A percentile compares a stretch with the other conserved stretches of the same genome.
These are phyloP conservation scores for Anhinga anhinga DNA, from an alignment of 2,113 vertebrate genomes.

Conservation along the genomic window DNA sequence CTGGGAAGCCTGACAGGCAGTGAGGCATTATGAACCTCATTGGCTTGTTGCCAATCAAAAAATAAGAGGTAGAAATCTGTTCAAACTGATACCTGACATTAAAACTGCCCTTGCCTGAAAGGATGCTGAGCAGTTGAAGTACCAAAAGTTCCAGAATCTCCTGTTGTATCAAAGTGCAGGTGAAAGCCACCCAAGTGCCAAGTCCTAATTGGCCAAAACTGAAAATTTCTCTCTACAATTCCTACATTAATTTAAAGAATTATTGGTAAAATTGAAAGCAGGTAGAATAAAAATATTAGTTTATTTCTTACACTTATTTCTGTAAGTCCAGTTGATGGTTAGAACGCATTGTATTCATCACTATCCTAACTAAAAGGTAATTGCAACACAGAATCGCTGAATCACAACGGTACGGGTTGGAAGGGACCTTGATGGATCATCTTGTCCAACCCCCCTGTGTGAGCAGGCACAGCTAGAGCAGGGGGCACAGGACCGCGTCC, in stretches of 20 bases:
- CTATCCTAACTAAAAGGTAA: neutral
- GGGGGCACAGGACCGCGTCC: too few species aligned
- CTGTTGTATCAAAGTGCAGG: too few species aligned
- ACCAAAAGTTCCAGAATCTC: neutral
- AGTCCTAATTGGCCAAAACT: neutral
- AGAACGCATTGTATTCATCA: neutral
- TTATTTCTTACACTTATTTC: neutral
- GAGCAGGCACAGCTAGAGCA: too few species aligned
- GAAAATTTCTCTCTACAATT: neutral
- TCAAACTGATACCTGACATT: neutral
- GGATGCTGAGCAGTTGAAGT: neutral
- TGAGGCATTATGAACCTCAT: neutral
- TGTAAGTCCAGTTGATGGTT: neutral
- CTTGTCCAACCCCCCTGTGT: too few species aligned
- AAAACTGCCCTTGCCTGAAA: neutral
- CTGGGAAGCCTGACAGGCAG: neutral
- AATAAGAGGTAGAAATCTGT: neutral
- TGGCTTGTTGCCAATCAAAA: neutral
- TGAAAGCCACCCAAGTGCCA: neutral
- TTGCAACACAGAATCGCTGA: too few species aligned
- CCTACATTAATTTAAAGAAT: neutral
- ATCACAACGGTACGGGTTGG: too few species aligned
- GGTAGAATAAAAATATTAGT: neutral
- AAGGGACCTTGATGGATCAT: too few species aligned
- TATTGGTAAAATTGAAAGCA: neutral